Conservation (phyloP, 2,888 invertebrate genomes). For the Sarcophaga rosellei region DNA sequence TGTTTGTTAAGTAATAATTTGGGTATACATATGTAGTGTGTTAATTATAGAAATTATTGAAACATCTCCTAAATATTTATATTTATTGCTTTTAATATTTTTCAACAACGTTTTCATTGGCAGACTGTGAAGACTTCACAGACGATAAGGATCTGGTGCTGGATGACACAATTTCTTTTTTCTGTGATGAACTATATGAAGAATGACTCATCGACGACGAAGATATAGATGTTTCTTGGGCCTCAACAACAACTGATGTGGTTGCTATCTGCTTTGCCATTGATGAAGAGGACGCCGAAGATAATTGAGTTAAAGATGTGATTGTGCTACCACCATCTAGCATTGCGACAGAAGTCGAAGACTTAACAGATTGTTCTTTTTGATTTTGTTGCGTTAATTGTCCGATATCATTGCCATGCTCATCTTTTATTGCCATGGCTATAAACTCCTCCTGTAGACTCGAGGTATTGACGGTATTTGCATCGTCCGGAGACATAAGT, state of each 20-base stretch:
- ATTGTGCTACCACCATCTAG: conserved; percentile 1
- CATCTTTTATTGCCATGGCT: conserved; percentile 37
- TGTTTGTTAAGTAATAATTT: no score
- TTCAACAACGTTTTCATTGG: conserved; percentile 45
- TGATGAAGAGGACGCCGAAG: conserved; percentile 16
- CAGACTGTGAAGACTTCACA: conserved; percentile 28
- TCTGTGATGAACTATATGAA: conserved; percentile 33
- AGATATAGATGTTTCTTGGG: conserved; percentile 23
- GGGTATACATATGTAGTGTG: no score
- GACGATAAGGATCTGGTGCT: conserved; percentile 46
- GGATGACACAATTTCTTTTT: conserved; percentile 45
- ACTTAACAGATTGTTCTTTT: conserved; percentile 18
- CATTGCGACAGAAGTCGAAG: conserved; percentile 17
- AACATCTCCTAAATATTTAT: neutral
- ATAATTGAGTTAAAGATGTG: conserved; percentile 2
- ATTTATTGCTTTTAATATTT: conserved; percentile 24
- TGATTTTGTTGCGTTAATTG: conserved; percentile 38
- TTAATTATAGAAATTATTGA: neutral
- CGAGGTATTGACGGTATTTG: neutral
- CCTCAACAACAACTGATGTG: neutral
- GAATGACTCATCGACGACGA: conserved; percentile 41
- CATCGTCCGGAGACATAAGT: neutral
- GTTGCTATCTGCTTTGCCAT: conserved; percentile 12
- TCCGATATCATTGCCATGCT: conserved; percentile 27
- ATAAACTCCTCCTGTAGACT: conserved; percentile 36